phyloP scores from a whole-genome alignment of 2,797 vertebrate genomes.

The Chelmon rostratus region DNA sequence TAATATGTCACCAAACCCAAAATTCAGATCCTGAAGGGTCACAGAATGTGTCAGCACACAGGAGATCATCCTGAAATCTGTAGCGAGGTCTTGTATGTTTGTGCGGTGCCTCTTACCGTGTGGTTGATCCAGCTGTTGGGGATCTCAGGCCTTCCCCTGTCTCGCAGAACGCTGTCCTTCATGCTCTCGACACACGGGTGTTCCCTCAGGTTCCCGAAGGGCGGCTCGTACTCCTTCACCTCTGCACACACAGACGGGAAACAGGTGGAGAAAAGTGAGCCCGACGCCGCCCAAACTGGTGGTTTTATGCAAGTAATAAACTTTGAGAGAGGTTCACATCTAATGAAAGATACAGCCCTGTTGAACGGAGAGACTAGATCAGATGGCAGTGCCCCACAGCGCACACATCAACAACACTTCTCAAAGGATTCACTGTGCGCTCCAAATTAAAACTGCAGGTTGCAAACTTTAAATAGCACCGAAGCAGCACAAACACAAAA shows the following conservation, averaged over 20 bases:
- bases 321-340: constrained; percentile 1
- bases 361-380: constrained; percentile 34
- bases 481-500: constrained; percentile 55
- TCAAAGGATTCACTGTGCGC: constrained; percentile 55
- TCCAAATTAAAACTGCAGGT: constrained; percentile 64
- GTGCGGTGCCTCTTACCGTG: constrained; percentile 83
- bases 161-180: constrained; percentile 96
- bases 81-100: neutral
- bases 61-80: no score
- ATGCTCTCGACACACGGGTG: constrained; percentile 98
- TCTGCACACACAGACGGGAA: constrained; percentile 80
- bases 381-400: constrained; percentile 44
- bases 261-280: neutral
- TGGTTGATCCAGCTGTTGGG: constrained; percentile 94
- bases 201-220: constrained; percentile 95
- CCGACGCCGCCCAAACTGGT: neutral
- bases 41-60: no score
- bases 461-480: constrained; percentile 67
- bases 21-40: no score
- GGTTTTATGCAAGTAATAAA: neutral
- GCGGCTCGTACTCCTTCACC: constrained; percentile 96
- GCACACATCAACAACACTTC: constrained; percentile 49
- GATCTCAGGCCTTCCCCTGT: constrained; percentile 93
- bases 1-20: no score
- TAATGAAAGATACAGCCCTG: constrained; percentile 6